Base-by-base conservation (phyloP, 2,797 vertebrate species). In the Triplophysa bombifrons region DNA sequence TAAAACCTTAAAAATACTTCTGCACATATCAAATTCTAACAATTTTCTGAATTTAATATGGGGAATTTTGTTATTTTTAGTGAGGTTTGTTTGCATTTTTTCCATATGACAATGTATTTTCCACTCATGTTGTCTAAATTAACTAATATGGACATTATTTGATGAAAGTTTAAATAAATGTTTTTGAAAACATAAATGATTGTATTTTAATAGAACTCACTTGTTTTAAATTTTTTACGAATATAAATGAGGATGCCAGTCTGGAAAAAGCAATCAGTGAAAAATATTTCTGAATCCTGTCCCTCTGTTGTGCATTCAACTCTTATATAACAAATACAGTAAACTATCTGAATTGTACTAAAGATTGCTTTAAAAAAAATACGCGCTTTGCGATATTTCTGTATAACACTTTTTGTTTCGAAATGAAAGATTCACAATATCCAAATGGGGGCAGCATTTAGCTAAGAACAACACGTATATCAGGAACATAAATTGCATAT, bases 371-470 rank as follows among this genome's bases (percentile, higher is more conserved):
- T 50, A 74, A 22, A 30, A 30, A 30, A 30, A 3, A 30, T 27
- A 27, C 25, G 25, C 1, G 25, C 27, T 30, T 2, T 30, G 3
- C 1, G n/a, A 56, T 25, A 16, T 25, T 41, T 44, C 34, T 41
- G 50, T 53, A 10, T 19, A 53, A 5, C 3, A 53, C 19, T 53
- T 53, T 3, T 14, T 11, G 19, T 13, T 38, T 3, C 3, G 17
- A 25, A 58, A 17, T 34, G 14, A 9, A 17, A 34, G 60, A 30
- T 63, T 38, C 55, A 2, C 41, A 38, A n/a, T 56, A 51, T 77
- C 55, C 75, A 38, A 38, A 61, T 4, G 66, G 27, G 55, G 66
- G 75, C 75, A 70, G 75, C 27, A 61, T 61, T 76, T 60, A 68
- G 65, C 65, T 22, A 58, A n/a, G 20, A 27, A 50, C 7, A 17